Base-by-base conservation (phyloP, 2,888 invertebrate species). In the Norana najaformis region DNA sequence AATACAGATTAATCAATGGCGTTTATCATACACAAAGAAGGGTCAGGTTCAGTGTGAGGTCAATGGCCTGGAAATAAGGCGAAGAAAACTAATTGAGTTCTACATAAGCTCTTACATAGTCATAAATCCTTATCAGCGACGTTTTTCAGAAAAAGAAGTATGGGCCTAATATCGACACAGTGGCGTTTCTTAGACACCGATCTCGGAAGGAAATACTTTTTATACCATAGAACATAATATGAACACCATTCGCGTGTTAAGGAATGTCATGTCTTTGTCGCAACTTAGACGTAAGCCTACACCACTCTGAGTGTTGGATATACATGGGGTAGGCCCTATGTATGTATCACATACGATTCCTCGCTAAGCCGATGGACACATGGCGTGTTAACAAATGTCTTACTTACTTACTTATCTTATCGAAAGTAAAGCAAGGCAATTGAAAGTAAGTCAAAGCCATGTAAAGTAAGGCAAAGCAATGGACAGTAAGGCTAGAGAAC, bases 1-100 rank as follows among this genome's bases (percentile, higher is more conserved):
- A 69, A 69, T 69, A n/a, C 69, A 69, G 69, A 69, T 69, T 69
- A 69, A n/a, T n/a, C n/a, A n/a, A n/a, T 30, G 69, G n/a, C 69
- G 69, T n/a, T 69, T 69, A 69, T 13, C n/a, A n/a, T 69, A 69
- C 20, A 13, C n/a, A n/a, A n/a, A 69, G 69, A 69, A 8, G 53
- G 69, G n/a, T 69, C 8, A 69, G n/a, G 69, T 30, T 69, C 69
- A 8, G n/a, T 11, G 69, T n/a, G 8, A 69, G 69, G 69, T n/a
- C 69, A 69, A 8, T n/a, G n/a, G 30, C 69, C 69, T 69, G n/a
- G 69, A 53, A 53, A 53, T 30, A 23, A 53, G 23, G 53, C 30
- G 23, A 53, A 3, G 53, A 30, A 53, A 53, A 5, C 69, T 11
- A 69, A 69, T 69, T 69, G 30, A 13, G 69, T 69, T 5, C 30